Evolutionary conservation across 2,888 invertebrate genomes (phyloP), one percentile per base, ranked within the genome.

Genomic region (Andrena minutula): DNA sequence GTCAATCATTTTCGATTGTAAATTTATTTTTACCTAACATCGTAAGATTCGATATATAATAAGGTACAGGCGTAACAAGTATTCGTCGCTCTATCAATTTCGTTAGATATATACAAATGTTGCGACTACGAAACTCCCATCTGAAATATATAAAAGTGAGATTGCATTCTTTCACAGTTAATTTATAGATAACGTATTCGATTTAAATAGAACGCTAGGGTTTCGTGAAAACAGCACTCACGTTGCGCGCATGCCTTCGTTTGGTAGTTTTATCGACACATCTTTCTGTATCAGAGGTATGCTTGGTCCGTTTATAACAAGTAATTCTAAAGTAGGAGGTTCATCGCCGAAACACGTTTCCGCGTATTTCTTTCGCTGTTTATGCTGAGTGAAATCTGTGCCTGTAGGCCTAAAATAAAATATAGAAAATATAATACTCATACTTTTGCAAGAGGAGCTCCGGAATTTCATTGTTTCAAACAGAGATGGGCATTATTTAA

Each of bases 71-170:
- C 73, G 86, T 82, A 28, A 53, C 51, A 2, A 93, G 41, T 56
- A 91, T 80, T 68, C 84, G 74, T 32, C 84, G 82, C 73, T 89
- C 89, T 60, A 89, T 87, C 64, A 93, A 79, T 76, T 81, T 84
- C 20, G 85, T 88, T 49, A 93, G 75, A 51, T 89, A 89, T 2
- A 61, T 70, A 30, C 87, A 85, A 51, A 93, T 82, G 68, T 90
- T 88, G 23, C 56, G 83, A 83, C 93, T 92, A n/a, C 86, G 89
- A 80, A 92, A 93, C 79, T 92, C 90, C 88, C 92, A 91, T 28
- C 93, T 93, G 69, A 71, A 88, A 86, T 16, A 66, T 56, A 66
- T 35, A 53, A 65, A 71, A 74, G 51, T 53, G 12, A 2, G 51
- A 32, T 47, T 47, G 23, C 0, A 28, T 23, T 28, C 8, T 10